Evolutionary conservation across 2,797 vertebrate genomes (phyloP), one percentile per base, ranked within the genome.

Genomic region (Tachyglossus aculeatus): DNA sequence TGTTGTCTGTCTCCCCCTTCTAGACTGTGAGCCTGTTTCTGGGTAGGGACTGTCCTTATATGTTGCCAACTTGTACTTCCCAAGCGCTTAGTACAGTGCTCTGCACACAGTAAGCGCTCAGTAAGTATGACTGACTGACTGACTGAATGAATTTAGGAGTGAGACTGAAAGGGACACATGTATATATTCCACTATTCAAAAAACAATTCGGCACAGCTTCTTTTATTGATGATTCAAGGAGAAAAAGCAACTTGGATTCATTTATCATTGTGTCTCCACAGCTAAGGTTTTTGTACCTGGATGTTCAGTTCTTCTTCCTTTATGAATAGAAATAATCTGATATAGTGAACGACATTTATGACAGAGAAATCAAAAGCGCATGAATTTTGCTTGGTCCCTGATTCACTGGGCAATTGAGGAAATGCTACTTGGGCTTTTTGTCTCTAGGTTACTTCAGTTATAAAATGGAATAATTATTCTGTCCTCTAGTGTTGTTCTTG

Each of bases 241-340:
- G 45, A 48, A 48, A 19, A 16, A 41, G 24, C 41, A 44, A 9
- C 40, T 40, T 56, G 43, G 34, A 22, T 66, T 71, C n/a, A n/a
- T n/a, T 79, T n/a, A 48, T 29, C 54, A 68, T 38, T 65, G 59
- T 19, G 31, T 24, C 25, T 8, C 68, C 44, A 60, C 45, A 66
- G 51, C 37, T 43, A 10, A 37, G 39, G 9, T n/a, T 59, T 56
- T 68, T 54, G 18, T 66, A 40, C 43, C 39, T 44, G 9, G 22
- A 68, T 61, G 41, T 55, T 36, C 52, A 60, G 18, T 48, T 39
- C 22, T 32, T 71, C 70, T 40, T 24, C 21, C 21, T 56, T 45
- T 0, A 6, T 5, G n/a, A 24, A 44, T 59, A 37, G 31, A 74
- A 65, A 31, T 45, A 14, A 2, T 13, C 5, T 25, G 41, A 6